Base-by-base conservation (phyloP, 2,888 invertebrate genomes). In the Thysanoteuthis rhombus region DNA sequence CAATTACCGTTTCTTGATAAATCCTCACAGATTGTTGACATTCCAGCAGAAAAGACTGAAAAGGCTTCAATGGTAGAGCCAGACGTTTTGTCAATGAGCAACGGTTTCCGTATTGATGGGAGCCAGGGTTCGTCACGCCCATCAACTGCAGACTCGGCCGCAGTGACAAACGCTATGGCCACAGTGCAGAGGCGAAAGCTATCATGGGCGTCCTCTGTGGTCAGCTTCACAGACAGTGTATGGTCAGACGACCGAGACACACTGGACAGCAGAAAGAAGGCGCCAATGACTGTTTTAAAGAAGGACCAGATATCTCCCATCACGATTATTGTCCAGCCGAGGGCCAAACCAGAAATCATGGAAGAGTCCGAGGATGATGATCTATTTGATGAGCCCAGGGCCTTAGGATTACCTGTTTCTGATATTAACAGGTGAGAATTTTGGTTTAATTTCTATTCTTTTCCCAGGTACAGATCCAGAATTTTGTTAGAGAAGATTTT, bases 321-420 rank as follows among this genome's bases (percentile, higher is more conserved):
- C 39, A 93, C 93, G n/a, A 93, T 93, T 25, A 58, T 93, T 58
- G 93, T 93, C 38, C 93, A 93, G 36, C 93, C 93, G 36, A 45
- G 93, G 52, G 52, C 52, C 28, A 93, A 94, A 93, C 47, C 42
- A 92, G 45, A 47, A 52, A 28, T 93, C 93, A 47, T 93, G 93
- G 42, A 94, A 93, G 40, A 95, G 94, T 75, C 93, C 94, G 2
- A 93, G 93, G 93, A 94, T 92, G 96, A 96, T 89, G 96, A 96
- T 93, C 93, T 96, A 40, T 94, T 96, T 93, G 95, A 96, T 45
- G 96, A 96, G 38, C 94, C 96, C 45, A 45, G 42, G 5, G 96
- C 96, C 58, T 95, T 97, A 94, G 97, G 97, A 12, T 93, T 96
- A 90, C 97, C 97, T 32, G 96, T 96, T 12, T 95, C 95, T 89